A percentile compares a stretch with the other conserved stretches of the same genome.
Conservation (phyloP, 2,888 invertebrate genomes). For the Tipula unca region DNA sequence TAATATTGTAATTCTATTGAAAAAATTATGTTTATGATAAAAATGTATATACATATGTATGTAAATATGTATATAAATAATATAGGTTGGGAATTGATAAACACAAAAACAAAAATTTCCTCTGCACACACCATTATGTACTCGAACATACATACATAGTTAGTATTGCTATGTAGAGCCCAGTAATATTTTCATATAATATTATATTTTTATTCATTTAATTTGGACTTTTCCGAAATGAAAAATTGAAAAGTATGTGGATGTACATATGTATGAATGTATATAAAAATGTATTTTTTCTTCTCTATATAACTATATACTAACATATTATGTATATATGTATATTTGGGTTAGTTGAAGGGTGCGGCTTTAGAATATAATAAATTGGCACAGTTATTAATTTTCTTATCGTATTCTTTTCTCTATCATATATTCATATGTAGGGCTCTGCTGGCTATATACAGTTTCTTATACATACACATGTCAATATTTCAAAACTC, state of each 20-base stretch:
- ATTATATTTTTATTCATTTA: neutral
- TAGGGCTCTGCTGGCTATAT: neutral
- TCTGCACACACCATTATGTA: neutral
- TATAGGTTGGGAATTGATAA: neutral
- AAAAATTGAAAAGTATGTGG: neutral
- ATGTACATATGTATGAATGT: neutral
- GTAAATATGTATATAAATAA: no score
- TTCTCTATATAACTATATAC: neutral
- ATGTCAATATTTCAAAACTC: neutral
- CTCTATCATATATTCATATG: neutral
- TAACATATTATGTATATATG: neutral
- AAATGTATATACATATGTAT: no score
- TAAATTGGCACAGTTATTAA: neutral
- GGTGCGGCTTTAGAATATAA: neutral
- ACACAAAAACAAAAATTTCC: neutral
- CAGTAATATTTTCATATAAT: neutral
- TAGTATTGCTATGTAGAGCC: neutral
- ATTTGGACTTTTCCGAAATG: neutral
- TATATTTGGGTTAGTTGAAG: conserved; percentile 8
- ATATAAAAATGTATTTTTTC: neutral
- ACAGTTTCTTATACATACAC: neutral
- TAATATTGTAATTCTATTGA: neutral
- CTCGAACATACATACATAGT: no score
- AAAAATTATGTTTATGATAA: neutral
- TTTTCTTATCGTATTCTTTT: neutral